Evolutionary conservation across 1,140 invertebrate genomes (phyloP), one percentile per base, ranked within the genome.

Genomic region (Halyomorpha halys): DNA sequence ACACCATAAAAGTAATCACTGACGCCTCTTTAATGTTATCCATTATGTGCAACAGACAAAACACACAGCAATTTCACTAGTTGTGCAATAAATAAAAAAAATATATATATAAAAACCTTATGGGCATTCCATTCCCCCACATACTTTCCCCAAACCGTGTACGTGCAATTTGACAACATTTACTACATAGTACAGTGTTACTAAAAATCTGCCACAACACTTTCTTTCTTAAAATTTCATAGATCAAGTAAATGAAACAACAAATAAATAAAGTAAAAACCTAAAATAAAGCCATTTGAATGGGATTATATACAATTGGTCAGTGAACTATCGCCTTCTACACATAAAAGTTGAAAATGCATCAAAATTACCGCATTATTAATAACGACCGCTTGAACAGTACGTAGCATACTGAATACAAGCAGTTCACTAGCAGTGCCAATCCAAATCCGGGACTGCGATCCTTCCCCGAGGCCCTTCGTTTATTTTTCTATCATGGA

Each of bases 311-410:
- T 64, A 64, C 63, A 64, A 44, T 16, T 64, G 63, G 63, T 64
- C 56, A 64, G 39, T 44, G 23, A 54, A 39, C 53, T 59, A 59
- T 25, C 34, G 30, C 53, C 54, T 39, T 64, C 63, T 64, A 64
- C 63, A 64, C 44, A 64, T 18, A 59, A 59, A 59, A 59, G 15
- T 64, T 64, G 53, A 53, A 64, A 64, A 64, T 59, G 13, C 25
- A 60, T 44, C 30, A 53, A 63, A 64, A 59, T 64, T 64, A 64
- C 63, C 63, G 63, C 63, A 64, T 64, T 51, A 64, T 64, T 56
- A 64, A 53, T 59, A 51, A 51, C 25, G 47, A 64, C 63, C 30
- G 63, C 63, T 59, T 60, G 63, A 39, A 64, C 63, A 64, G 63
- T 64, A 64, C 63, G 63, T 39, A 44, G 63, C 63, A 64, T 64